Evolutionary conservation across 2,888 invertebrate species (phyloP).

Genomic region (Drosophila monieri): DNA sequence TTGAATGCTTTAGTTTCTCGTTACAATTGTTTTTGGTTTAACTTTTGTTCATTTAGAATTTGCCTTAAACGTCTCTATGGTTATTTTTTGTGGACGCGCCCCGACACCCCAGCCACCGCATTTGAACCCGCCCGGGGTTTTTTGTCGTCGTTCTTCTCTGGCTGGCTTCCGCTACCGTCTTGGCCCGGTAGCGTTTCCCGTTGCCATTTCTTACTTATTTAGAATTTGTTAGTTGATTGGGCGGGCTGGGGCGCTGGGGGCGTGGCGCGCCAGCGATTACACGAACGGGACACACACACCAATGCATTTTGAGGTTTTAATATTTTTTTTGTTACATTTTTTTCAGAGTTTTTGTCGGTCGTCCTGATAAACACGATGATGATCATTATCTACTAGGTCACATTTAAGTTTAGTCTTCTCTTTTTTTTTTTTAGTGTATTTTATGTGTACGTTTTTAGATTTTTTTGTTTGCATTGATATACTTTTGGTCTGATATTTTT

Average conservation of each 20-base stretch:
- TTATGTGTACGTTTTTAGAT: conserved; percentile 52
- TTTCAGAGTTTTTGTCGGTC: conserved; percentile 57
- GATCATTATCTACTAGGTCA: conserved; percentile 74
- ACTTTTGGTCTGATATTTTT: conserved; percentile 71
- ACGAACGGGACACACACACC: conserved; percentile 81
- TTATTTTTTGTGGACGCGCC: conserved; percentile 75
- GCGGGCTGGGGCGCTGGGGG: conserved; percentile 19
- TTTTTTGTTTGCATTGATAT: conserved; percentile 76
- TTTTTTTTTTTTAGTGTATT: conserved; percentile 70
- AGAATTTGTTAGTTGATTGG: conserved; percentile 16
- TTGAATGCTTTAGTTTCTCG: conserved; percentile 64
- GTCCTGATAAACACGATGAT: conserved; percentile 73
- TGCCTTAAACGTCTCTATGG: conserved; percentile 81
- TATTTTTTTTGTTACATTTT: conserved; percentile 67
- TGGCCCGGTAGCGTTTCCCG: conserved; percentile 12
- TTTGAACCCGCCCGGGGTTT: conserved; percentile 11
- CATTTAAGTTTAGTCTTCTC: conserved; percentile 65
- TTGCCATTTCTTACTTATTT: conserved; percentile 5
- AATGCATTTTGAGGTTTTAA: conserved; percentile 75
- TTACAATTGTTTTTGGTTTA: conserved; percentile 67
- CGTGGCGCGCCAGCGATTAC: conserved; percentile 74
- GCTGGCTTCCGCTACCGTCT: conserved; percentile 3
- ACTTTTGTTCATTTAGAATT: conserved; percentile 77
- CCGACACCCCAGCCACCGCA: conserved; percentile 33
- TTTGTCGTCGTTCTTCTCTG: conserved; percentile 5